Evolutionary conservation across 1,140 invertebrate genomes (phyloP).

Genomic region (Aricia agestis): DNA sequence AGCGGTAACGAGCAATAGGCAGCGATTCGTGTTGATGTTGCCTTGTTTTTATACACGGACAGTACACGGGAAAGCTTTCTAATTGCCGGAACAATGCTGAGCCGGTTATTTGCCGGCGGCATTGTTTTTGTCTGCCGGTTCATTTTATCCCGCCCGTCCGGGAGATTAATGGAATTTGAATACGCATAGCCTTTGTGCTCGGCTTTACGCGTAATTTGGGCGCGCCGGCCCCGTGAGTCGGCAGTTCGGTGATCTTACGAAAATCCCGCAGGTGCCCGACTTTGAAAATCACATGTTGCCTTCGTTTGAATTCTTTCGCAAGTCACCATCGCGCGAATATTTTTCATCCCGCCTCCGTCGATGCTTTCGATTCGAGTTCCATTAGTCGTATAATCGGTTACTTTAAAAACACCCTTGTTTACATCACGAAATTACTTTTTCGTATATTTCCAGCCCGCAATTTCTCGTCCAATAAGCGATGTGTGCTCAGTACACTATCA

Average conservation of each 20-base stretch:
- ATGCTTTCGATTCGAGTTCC: conserved; percentile 15
- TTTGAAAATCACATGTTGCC: conserved; percentile 56
- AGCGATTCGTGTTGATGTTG: conserved; percentile 75
- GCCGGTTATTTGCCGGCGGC: conserved; percentile 73
- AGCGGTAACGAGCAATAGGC: conserved; percentile 74
- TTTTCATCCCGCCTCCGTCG: conserved; percentile 40
- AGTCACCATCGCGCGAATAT: conserved; percentile 47
- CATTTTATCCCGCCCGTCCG: conserved; percentile 67
- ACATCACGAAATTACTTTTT: conserved; percentile 30
- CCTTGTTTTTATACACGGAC: conserved; percentile 74
- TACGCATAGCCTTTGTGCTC: conserved; percentile 74
- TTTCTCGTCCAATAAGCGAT: conserved; percentile 59
- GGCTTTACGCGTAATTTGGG: conserved; percentile 74
- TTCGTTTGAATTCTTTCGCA: conserved; percentile 35
- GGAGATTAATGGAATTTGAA: conserved; percentile 76
- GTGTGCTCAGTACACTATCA: conserved; percentile 69
- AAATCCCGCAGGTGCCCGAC: conserved; percentile 52
- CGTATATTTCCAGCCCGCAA: conserved; percentile 38
- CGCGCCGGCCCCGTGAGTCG: conserved; percentile 65
- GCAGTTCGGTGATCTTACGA: conserved; percentile 62
- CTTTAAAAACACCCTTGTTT: conserved; percentile 31
- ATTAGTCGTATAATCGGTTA: conserved; percentile 15
- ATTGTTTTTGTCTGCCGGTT: conserved; percentile 75
- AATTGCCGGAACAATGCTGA: conserved; percentile 76
- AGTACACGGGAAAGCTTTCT: conserved; percentile 75